Percentiles rank a stretch among this genome's conserved stretches.
phyloP scores from a whole-genome alignment of 2,797 vertebrate genomes.

The Mormyrus hasselquistii region DNA sequence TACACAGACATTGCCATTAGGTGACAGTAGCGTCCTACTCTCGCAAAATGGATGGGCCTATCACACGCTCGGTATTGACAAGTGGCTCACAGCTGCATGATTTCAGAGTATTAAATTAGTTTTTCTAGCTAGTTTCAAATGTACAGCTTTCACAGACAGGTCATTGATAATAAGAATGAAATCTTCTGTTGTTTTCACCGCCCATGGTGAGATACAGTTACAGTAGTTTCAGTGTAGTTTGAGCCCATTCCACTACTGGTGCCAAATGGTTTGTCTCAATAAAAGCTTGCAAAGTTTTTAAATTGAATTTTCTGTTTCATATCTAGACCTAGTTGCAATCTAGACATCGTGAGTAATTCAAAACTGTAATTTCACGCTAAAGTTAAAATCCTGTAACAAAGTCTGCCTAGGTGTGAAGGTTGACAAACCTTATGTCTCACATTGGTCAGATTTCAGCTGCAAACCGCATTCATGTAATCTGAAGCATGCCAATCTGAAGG shows the following conservation, averaged over 20 bases:
- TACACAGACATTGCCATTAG: not conserved
- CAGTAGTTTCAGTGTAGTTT: not conserved
- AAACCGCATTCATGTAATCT: too few species aligned
- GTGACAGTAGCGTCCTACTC: not conserved
- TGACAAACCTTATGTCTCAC: not conserved
- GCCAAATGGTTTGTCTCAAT: not conserved
- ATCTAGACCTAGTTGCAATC: not conserved
- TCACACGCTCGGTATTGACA: not conserved
- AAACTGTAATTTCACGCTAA: not conserved
- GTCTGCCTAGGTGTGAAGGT: not conserved
- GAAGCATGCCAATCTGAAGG: not conserved
- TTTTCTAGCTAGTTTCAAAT: not conserved
- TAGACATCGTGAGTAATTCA: not conserved
- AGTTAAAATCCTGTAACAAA: not conserved
- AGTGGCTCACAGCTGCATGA: not conserved
- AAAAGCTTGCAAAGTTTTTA: not conserved
- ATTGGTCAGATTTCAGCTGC: not conserved
- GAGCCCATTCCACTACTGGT: not conserved
- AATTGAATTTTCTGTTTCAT: not conserved
- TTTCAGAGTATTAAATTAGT: not conserved
- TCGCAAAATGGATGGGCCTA: not conserved
- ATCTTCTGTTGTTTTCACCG: not conserved
- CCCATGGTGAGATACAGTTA: not conserved
- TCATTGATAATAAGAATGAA: not conserved
- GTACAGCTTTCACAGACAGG: not conserved